Percentiles rank a stretch among this genome's conserved stretches.
These are phyloP conservation scores for Zophobas morio DNA, from an alignment of 1,140 invertebrate genomes.

Conservation along the genomic window DNA sequence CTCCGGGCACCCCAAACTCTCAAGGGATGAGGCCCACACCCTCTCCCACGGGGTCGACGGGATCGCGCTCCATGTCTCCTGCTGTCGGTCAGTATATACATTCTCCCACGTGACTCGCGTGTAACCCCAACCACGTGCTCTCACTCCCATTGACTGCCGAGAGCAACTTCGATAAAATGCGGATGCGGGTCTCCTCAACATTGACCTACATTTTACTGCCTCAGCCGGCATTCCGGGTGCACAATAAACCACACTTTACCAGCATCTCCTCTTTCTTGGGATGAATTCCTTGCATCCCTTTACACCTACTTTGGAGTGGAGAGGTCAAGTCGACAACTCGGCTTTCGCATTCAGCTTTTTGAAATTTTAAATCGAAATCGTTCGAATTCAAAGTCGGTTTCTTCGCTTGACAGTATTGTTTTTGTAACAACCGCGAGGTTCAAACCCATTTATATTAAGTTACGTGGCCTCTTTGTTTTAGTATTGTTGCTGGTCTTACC, in stretches of 20 bases:
- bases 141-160: conserved; percentile 62
- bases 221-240: conserved; percentile 67
- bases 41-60: conserved; percentile 92
- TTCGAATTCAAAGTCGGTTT: too few relatives aligned
- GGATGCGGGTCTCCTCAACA: conserved; percentile 72
- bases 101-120: conserved; percentile 51
- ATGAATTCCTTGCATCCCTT: conserved; percentile 20
- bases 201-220: conserved; percentile 73
- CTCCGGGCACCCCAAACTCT: conserved; percentile 80
- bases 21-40: conserved; percentile 92
- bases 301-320: not conserved
- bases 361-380: not conserved
- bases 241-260: conserved; percentile 43
- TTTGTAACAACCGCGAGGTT: too few relatives aligned
- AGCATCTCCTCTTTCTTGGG: conserved; percentile 26
- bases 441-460: too few relatives aligned
- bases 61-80: conserved; percentile 95
- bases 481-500: too few relatives aligned
- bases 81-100: conserved; percentile 85
- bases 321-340: too few relatives aligned
- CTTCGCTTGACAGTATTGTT: too few relatives aligned
- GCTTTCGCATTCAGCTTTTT: not conserved
- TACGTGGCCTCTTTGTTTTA: too few relatives aligned
- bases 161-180: conserved; percentile 70
- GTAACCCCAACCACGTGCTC: conserved; percentile 53